A percentile compares a stretch with the other conserved stretches of the same genome.
Conservation (phyloP, 2,113 vertebrate species). For the Malurus alboscapulatus region DNA sequence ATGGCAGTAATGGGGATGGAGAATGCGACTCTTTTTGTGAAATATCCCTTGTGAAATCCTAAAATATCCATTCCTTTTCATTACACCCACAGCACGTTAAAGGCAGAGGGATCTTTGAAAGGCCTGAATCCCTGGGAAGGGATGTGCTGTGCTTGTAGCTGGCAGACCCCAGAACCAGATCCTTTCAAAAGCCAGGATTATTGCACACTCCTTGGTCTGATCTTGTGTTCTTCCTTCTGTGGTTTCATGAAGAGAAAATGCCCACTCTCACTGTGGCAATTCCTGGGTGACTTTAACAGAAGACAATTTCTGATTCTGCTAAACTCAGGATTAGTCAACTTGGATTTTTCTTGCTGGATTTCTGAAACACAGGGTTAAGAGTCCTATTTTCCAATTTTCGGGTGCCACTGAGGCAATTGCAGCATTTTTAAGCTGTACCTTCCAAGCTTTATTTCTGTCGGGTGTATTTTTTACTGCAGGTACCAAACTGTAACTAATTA, state of each 20-base stretch:
- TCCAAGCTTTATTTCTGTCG: background rate
- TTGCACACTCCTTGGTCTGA: constrained; percentile 23
- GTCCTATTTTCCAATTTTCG: background rate
- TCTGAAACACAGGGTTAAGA: background rate
- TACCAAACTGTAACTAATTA: background rate
- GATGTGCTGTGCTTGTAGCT: background rate
- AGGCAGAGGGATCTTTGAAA: constrained; percentile 42
- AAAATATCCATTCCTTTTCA: constrained; percentile 70
- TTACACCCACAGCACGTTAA: constrained; percentile 53
- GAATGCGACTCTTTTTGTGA: constrained; percentile 53
- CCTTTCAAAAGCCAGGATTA: constrained; percentile 26
- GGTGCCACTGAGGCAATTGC: background rate
- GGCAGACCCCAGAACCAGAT: background rate
- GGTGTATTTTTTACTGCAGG: background rate
- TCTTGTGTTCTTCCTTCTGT: background rate
- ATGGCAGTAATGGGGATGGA: constrained; percentile 49
- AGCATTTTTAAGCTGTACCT: background rate
- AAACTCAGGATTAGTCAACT: constrained; percentile 43
- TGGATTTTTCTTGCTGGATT: background rate
- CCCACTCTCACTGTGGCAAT: background rate
- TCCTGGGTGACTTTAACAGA: background rate
- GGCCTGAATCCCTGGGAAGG: constrained; percentile 43
- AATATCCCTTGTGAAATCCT: constrained; percentile 57
- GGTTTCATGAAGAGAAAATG: constrained; percentile 1
- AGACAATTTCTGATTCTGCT: constrained; percentile 32